Evolutionary conservation across 2,113 vertebrate species (phyloP).

Genomic region (Rhea americana): DNA sequence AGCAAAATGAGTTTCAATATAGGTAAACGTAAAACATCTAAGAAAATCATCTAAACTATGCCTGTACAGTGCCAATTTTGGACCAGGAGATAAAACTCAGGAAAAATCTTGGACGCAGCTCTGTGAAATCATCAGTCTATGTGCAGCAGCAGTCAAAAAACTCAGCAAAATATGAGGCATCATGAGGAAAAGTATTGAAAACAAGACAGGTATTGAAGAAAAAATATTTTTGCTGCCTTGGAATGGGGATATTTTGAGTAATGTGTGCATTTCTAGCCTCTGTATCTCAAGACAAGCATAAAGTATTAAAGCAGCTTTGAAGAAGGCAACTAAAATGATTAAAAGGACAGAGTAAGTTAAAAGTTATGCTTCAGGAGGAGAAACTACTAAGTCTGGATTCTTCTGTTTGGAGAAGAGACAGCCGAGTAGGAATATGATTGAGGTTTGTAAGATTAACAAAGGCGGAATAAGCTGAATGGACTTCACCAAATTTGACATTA

Average conservation of each 20-base stretch:
- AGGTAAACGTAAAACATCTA: background rate
- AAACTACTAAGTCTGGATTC: background rate
- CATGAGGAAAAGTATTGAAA: background rate
- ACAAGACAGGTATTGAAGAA: background rate
- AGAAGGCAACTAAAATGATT: background rate
- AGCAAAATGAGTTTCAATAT: background rate
- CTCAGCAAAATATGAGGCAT: background rate
- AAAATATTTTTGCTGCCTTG: background rate
- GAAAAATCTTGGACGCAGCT: background rate
- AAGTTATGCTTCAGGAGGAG: background rate
- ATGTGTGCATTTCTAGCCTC: background rate
- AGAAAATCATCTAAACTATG: background rate
- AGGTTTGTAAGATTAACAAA: background rate
- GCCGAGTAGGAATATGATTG: background rate
- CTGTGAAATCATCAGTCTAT: background rate
- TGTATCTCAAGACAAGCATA: background rate
- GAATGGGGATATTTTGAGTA: background rate
- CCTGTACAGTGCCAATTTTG: background rate
- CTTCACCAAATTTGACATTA: background rate
- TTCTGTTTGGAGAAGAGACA: background rate
- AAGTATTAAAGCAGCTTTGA: background rate
- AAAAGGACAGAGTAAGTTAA: background rate
- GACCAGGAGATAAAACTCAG: background rate
- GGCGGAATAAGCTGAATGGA: background rate
- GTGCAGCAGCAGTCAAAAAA: background rate